phyloP scores from a whole-genome alignment of 37 sponge, comb jelly and placozoan species.

The Spongia lamella region DNA sequence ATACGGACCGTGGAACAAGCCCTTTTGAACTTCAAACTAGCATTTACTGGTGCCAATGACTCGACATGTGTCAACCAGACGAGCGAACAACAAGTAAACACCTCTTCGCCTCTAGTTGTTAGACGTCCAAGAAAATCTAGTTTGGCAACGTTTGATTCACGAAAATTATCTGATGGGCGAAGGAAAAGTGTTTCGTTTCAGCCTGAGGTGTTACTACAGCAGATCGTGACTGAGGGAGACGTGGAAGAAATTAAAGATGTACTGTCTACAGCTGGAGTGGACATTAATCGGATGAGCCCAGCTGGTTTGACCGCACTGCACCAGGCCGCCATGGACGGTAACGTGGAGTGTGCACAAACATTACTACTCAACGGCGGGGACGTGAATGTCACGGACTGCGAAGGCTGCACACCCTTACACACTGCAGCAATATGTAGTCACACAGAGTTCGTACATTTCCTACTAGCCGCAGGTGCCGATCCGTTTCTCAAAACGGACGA shows the following conservation, averaged over 20 bases:
- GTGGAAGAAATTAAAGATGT: conserved; percentile 57
- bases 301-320: conserved; percentile 84
- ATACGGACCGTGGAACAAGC: neutral
- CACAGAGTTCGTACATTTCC: conserved; percentile 58
- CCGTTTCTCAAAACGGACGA: conserved; percentile 54
- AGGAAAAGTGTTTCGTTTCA: conserved; percentile 72
- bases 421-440: conserved; percentile 74
- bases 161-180: neutral
- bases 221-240: conserved; percentile 68
- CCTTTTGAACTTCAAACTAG: neutral
- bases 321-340: conserved; percentile 83
- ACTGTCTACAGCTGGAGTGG: conserved; percentile 32
- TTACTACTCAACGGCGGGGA: conserved; percentile 76
- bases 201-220: conserved; percentile 78
- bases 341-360: conserved; percentile 73
- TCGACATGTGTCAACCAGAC: neutral
- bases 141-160: conserved; percentile 8
- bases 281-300: conserved; percentile 84
- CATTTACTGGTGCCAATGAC: neutral
- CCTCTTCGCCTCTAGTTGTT: conserved; percentile 12
- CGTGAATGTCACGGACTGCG: conserved; percentile 73
- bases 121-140: conserved; percentile 67
- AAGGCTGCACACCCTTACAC: conserved; percentile 77
- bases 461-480: conserved; percentile 66
- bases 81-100: neutral